Evolutionary conservation across 2,113 vertebrate species (phyloP).

Genomic region (Pelodiscus sinensis): DNA sequence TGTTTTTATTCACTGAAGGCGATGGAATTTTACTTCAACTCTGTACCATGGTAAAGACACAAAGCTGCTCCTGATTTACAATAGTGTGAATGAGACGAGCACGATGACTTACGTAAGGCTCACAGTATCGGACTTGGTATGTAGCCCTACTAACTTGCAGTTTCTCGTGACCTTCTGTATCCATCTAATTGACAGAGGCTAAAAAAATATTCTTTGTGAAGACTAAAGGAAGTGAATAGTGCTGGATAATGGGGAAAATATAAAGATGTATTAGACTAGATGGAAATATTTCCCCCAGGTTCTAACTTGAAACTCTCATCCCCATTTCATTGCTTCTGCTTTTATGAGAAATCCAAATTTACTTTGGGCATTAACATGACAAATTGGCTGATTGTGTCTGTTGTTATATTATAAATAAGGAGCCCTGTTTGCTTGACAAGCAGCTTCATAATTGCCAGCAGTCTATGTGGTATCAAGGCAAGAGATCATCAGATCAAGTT

Average conservation of each 20-base stretch:
- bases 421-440: constrained; percentile 58
- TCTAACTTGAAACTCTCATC: neutral
- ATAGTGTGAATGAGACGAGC: neutral
- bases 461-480: constrained; percentile 58
- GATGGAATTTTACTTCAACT: neutral
- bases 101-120: neutral
- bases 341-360: constrained; percentile 69
- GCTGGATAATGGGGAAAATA: neutral
- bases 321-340: neutral
- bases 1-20: neutral
- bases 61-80: neutral
- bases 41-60: neutral
- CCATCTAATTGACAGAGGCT: neutral
- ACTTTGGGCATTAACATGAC: constrained; percentile 41
- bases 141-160: neutral
- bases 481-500: constrained; percentile 66
- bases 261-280: neutral
- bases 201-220: neutral
- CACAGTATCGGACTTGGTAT: neutral
- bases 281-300: neutral
- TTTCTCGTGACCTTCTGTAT: neutral
- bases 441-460: constrained; percentile 58
- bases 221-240: neutral
- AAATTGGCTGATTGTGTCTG: constrained; percentile 58
- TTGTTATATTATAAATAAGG: constrained; percentile 48